These are phyloP conservation scores for Dorcus hopei DNA, from an alignment of 2,888 invertebrate species.

Conservation along the genomic window DNA sequence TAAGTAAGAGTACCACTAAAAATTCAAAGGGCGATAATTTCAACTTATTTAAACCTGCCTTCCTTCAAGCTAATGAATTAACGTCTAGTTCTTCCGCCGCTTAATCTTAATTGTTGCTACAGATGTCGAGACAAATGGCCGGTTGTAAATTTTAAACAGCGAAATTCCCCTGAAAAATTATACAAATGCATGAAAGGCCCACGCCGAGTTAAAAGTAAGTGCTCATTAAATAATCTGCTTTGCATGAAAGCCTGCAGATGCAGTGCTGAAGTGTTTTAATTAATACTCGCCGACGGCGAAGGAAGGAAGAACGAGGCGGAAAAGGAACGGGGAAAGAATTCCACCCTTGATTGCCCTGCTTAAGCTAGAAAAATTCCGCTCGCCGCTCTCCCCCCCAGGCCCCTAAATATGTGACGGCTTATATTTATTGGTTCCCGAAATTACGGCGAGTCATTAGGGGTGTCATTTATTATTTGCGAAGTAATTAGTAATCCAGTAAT, in stretches of 20 bases:
- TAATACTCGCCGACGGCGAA: not conserved
- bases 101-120: too few species aligned
- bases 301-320: not conserved
- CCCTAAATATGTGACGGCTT: not conserved
- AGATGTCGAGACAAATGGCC: too few species aligned
- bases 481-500: conserved; percentile 6
- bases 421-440: conserved; percentile 5
- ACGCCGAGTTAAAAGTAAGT: not conserved
- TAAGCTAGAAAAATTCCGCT: not conserved
- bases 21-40: too few species aligned
- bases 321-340: not conserved
- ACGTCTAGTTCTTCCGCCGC: too few species aligned
- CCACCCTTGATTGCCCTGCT: not conserved
- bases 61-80: too few species aligned
- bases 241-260: not conserved
- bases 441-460: conserved; percentile 5
- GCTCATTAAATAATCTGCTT: conserved; percentile 1
- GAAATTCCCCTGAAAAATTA: too few species aligned
- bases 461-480: conserved; percentile 9
- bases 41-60: too few species aligned
- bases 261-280: not conserved
- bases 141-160: too few species aligned
- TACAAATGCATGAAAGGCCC: too few species aligned
- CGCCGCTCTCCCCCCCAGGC: not conserved
- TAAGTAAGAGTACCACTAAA: not conserved